phyloP scores from a whole-genome alignment of 2,113 vertebrate genomes.

The Pica pica region DNA sequence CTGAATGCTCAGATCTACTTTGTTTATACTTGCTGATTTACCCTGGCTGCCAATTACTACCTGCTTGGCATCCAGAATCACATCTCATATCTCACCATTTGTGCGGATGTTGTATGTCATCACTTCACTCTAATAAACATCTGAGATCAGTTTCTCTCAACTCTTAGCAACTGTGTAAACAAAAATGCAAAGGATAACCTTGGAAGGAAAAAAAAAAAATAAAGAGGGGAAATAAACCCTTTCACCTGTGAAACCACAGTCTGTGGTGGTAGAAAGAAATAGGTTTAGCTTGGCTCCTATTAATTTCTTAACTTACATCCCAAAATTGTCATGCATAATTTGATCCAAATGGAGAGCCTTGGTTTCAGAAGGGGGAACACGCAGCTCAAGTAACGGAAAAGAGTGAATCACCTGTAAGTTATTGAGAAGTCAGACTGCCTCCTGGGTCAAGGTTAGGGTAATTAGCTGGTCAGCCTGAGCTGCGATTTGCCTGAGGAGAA shows the following conservation, averaged over 20 bases:
- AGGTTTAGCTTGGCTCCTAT: slow-evolving; percentile 47
- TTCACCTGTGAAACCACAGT: slow-evolving; percentile 38
- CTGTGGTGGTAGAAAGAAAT: slow-evolving; percentile 24
- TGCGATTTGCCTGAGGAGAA: slow-evolving; percentile 69
- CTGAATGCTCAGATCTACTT: not conserved
- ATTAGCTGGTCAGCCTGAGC: slow-evolving; percentile 64
- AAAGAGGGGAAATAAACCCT: not conserved
- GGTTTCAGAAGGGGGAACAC: slow-evolving; percentile 49
- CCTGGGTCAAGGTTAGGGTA: slow-evolving; percentile 60
- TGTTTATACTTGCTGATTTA: not conserved
- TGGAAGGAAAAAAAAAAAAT: not conserved
- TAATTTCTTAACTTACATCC: slow-evolving; percentile 48
- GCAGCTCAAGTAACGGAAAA: slow-evolving; percentile 13
- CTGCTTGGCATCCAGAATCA: not conserved
- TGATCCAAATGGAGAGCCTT: slow-evolving; percentile 68
- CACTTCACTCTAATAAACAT: not conserved
- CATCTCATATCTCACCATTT: not conserved
- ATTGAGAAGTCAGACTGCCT: slow-evolving; percentile 51
- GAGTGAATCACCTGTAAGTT: slow-evolving; percentile 68
- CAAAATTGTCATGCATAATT: slow-evolving; percentile 69
- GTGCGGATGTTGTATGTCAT: not conserved
- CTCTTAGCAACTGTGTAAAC: slow-evolving; percentile 45
- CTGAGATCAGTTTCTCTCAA: not conserved
- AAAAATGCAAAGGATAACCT: not conserved
- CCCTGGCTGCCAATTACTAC: not conserved